Evolutionary conservation across 2,113 vertebrate species (phyloP).

Genomic region (Ellobius talpinus): DNA sequence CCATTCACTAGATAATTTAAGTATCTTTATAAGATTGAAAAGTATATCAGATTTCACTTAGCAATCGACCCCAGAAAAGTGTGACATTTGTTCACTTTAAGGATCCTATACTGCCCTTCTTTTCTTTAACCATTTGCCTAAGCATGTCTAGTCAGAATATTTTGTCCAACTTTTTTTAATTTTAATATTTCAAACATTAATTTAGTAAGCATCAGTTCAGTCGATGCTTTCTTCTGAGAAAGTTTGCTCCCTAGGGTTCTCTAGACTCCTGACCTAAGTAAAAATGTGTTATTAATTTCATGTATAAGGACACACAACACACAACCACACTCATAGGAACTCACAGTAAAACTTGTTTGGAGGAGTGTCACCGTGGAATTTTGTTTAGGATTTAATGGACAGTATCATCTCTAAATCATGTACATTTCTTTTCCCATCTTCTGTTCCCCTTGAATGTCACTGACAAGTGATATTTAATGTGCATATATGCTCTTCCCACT

Average conservation of each 20-base stretch:
- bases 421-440: background rate
- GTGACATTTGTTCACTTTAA: background rate
- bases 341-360: background rate
- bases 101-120: background rate
- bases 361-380: background rate
- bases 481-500: background rate
- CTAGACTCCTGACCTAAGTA: background rate
- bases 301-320: background rate
- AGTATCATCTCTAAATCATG: background rate
- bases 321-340: background rate
- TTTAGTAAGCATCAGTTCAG: background rate
- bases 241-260: slow-evolving; percentile 49
- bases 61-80: slow-evolving; percentile 15
- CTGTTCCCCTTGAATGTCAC: background rate
- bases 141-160: background rate
- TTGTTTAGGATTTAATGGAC: slow-evolving; percentile 46
- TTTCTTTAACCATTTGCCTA: background rate
- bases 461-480: background rate
- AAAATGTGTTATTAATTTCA: background rate
- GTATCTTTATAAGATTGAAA: background rate
- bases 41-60: background rate
- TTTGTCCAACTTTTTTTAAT: background rate
- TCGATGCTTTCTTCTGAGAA: background rate
- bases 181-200: background rate
- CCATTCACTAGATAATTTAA: background rate